These are phyloP conservation scores for Calameuta idolon DNA, from an alignment of 2,888 invertebrate species.

Conservation along the genomic window DNA sequence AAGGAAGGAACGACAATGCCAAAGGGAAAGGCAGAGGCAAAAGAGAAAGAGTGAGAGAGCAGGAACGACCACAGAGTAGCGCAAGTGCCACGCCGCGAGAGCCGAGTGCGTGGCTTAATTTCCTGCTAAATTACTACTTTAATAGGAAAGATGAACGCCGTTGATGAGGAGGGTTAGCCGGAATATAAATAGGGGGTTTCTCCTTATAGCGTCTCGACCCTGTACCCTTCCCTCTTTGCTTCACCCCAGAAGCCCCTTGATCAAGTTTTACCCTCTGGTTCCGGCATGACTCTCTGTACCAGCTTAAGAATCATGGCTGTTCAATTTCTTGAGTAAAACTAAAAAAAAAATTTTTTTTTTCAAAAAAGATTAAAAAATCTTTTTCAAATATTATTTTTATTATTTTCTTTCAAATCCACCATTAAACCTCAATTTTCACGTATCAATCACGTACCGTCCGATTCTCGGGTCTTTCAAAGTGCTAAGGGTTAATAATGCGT, in stretches of 20 bases:
- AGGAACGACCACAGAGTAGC: constrained; percentile 45
- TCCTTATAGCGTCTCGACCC: constrained; percentile 10
- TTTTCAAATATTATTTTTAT: no score
- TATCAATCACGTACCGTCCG: no score
- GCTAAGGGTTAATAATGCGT: no score
- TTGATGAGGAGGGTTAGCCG: constrained; percentile 67
- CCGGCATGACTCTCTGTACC: no score
- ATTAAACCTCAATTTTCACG: no score
- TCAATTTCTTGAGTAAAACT: no score
- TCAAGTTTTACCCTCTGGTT: no score
- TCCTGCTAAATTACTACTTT: constrained; percentile 68
- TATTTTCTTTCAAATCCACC: no score
- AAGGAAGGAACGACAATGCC: constrained; percentile 15
- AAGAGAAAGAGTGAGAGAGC: constrained; percentile 17
- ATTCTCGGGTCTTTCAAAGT: no score
- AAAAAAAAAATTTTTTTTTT: no score
- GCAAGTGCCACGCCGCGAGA: constrained; percentile 51
- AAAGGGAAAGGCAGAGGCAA: constrained; percentile 13
- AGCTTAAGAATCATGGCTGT: no score
- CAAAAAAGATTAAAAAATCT: no score
- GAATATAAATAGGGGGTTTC: constrained; percentile 66
- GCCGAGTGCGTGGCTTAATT: constrained; percentile 66
- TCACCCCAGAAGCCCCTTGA: not conserved
- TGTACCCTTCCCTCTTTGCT: not conserved
- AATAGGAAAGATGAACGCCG: constrained; percentile 68